Base-by-base conservation (phyloP, 2,888 invertebrate genomes). In the Drosophila algonquin region DNA sequence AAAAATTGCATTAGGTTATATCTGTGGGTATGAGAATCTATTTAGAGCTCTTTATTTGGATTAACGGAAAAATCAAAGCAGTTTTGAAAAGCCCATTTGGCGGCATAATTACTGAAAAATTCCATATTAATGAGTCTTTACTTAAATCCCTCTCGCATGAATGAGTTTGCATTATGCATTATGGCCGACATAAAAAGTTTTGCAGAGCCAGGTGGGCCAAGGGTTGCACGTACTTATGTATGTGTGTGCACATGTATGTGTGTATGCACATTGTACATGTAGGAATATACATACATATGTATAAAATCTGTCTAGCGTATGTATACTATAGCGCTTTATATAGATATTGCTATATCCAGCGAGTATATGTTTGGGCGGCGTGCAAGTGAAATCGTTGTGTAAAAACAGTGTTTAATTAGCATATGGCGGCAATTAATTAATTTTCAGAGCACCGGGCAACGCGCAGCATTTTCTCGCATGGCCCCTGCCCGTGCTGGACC, bases 381-480 rank as follows among this genome's bases (percentile, higher is more conserved):
- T 51, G 50, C 54, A 54, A 53, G 61, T 51, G 58, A 71, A 80
- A 80, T 84, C 67, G 79, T 73, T 73, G 58, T 67, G 69, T 71
- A 79, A 85, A 87, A 87, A 79, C 82, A 68, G 68, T 70, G 81
- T 89, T 89, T 87, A 89, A 89, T 89, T 89, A 87, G 85, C 89
- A 89, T 89, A 89, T 87, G 90, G 71, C 61, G 69, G 79, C 87
- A 87, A 84, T 84, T 84, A 89, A 84, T 84, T 85, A 85, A 89
- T 89, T 89, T 80, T 77, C 76, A 77, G 82, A 50, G 65, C 65
- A 57, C 60, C 18, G 46, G 30, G 71, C 48, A 57, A 7, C 47
- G 8, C 14, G 18, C 57, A 40, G n/a, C n/a, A n/a, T n/a, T 40
- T 40, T 40, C n/a, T 40, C n/a, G 40, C 40, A n/a, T 40, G 6